A percentile compares a stretch with the other conserved stretches of the same genome.
Evolutionary conservation across 2,113 vertebrate species (phyloP).

Genomic region (Silurus glanis): DNA sequence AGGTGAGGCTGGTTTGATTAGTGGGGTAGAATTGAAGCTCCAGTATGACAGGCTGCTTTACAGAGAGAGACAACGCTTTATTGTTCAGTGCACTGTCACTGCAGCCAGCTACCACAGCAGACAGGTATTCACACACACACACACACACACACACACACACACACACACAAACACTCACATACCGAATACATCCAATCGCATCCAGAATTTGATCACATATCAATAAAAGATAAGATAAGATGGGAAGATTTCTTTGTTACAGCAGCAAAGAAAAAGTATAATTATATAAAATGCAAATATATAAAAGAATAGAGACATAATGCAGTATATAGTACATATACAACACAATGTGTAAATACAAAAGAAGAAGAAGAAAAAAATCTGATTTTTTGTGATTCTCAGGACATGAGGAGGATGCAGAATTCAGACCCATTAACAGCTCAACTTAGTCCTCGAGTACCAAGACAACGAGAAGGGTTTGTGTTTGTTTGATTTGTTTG

Average conservation of each 20-base stretch:
- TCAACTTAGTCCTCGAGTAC: constrained; percentile 46
- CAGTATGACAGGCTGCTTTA: constrained; percentile 66
- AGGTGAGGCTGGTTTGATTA: constrained; percentile 66
- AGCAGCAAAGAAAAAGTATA: too few relatives aligned
- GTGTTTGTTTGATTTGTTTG: not conserved
- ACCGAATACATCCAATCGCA: not conserved
- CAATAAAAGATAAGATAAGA: too few relatives aligned
- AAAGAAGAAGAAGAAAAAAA: too few relatives aligned
- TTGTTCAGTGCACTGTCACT: constrained; percentile 69
- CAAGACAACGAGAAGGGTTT: constrained; percentile 44
- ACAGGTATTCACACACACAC: constrained; percentile 51
- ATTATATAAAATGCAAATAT: too few relatives aligned
- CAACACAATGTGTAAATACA: too few relatives aligned
- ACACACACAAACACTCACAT: not conserved
- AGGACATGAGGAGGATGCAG: constrained; percentile 62
- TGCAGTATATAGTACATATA: too few relatives aligned
- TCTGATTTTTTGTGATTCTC: not conserved
- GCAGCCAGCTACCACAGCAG: constrained; percentile 62
- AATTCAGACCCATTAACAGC: constrained; percentile 39
- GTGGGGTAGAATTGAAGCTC: constrained; percentile 66
- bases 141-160: not conserved
- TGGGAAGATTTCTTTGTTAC: not conserved
- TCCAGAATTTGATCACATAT: not conserved
- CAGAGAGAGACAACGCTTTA: constrained; percentile 68
- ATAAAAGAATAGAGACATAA: too few relatives aligned